phyloP scores from a whole-genome alignment of 2,797 vertebrate genomes.

The Sebastes miniatus region DNA sequence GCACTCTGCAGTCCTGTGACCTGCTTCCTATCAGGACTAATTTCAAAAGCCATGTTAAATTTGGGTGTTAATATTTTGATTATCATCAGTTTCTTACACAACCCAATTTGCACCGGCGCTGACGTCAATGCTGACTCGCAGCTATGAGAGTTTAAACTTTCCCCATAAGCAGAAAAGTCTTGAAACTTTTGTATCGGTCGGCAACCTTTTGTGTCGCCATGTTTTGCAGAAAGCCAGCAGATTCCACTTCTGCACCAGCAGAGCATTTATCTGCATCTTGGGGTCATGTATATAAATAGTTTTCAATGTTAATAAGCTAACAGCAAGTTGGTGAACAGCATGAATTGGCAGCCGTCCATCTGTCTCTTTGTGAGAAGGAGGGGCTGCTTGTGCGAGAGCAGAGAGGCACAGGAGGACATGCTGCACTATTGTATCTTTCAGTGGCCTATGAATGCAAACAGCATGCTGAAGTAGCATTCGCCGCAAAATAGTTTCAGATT shows the following conservation, averaged over 20 bases:
- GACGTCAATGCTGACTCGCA: conserved; percentile 37
- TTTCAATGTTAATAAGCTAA: conserved; percentile 43
- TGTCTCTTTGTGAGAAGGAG: conserved; percentile 11
- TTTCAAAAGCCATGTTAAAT: conserved; percentile 4
- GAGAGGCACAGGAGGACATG: background rate
- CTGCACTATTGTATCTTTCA: background rate
- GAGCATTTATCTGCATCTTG: conserved; percentile 3
- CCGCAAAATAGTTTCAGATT: background rate
- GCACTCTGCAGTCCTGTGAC: conserved; percentile 22
- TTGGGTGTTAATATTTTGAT: conserved; percentile 25
- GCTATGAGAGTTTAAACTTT: conserved; percentile 10
- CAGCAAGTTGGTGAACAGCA: conserved; percentile 34
- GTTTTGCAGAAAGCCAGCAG: background rate
- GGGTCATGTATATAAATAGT: conserved; percentile 30
- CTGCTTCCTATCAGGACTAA: background rate
- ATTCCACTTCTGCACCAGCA: background rate
- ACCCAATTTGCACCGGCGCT: background rate
- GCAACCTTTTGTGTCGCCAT: background rate
- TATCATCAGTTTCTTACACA: conserved; percentile 15
- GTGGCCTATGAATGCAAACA: background rate
- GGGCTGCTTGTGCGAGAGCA: conserved; percentile 6
- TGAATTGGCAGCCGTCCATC: conserved; percentile 41
- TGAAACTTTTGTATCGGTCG: conserved; percentile 1
- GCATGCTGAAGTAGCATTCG: background rate
- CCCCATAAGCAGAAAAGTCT: conserved; percentile 41